Evolutionary conservation across 2,888 invertebrate species (phyloP).

Genomic region (Acleris laterana): DNA sequence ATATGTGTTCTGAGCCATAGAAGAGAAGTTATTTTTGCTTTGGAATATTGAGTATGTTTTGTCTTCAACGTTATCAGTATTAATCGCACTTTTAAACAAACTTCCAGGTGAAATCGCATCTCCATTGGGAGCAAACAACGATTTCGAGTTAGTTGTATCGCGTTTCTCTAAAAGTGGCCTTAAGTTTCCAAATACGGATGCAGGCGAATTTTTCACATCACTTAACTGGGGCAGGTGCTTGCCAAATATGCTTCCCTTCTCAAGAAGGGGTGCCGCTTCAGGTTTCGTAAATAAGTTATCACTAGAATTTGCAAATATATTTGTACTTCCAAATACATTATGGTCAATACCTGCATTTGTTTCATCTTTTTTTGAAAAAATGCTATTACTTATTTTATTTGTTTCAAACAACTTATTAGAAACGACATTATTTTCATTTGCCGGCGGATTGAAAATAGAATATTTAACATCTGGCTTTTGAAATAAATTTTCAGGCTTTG

Average conservation of each 20-base stretch:
- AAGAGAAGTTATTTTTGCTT: conserved; percentile 67
- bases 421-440: conserved; percentile 23
- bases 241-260: conserved; percentile 57
- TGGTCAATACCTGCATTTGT: conserved; percentile 28
- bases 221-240: conserved; percentile 45
- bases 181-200: conserved; percentile 62
- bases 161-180: conserved; percentile 38
- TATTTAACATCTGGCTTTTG: conserved; percentile 27
- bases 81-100: conserved; percentile 68
- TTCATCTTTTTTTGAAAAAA: conserved; percentile 34
- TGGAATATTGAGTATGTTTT: conserved; percentile 66
- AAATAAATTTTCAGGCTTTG: conserved; percentile 32
- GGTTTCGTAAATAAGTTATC: conserved; percentile 39
- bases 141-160: conserved; percentile 41
- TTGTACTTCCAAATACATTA: conserved; percentile 45
- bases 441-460: conserved; percentile 25
- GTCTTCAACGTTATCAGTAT: conserved; percentile 48
- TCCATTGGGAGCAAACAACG: conserved; percentile 55
- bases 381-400: conserved; percentile 16
- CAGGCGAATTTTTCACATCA: conserved; percentile 45
- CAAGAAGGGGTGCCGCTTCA: conserved; percentile 41
- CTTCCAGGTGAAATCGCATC: conserved; percentile 63
- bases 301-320: conserved; percentile 40
- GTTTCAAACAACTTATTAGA: conserved; percentile 28
- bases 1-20: conserved; percentile 68